Conservation (phyloP, 1,140 invertebrate species). For the Cryptotermes secundus region DNA sequence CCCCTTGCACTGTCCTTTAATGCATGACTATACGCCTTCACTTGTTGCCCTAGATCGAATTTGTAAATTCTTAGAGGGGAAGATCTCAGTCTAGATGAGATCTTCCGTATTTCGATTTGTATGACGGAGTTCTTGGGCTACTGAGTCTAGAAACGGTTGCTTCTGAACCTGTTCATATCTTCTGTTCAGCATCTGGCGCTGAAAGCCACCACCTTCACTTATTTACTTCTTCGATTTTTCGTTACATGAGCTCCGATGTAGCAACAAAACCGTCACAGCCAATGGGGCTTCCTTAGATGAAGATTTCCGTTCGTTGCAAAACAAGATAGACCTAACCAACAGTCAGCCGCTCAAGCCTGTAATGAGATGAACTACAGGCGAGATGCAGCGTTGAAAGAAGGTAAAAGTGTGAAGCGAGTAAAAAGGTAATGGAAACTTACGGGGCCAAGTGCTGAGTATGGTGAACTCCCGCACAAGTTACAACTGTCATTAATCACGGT, state of each 20-base stretch:
- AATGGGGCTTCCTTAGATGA: neutral
- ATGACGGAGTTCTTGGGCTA: too few species aligned
- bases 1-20: too few species aligned
- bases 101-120: too few species aligned
- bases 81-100: too few species aligned
- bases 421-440: neutral
- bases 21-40: too few species aligned
- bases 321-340: neutral
- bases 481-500: slow-evolving; percentile 19
- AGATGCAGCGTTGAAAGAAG: too few species aligned
- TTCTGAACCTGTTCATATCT: too few species aligned
- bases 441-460: neutral
- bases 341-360: neutral
- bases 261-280: neutral
- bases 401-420: neutral
- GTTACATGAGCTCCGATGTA: neutral
- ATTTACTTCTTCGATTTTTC: neutral
- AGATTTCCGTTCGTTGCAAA: neutral
- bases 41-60: too few species aligned
- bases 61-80: too few species aligned
- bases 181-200: too few species aligned
- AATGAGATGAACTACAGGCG: slow-evolving; percentile 1
- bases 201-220: neutral
- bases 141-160: too few species aligned
- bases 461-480: slow-evolving; percentile 1